Base-by-base conservation (phyloP, 2,113 vertebrate genomes). In the Microtus montanus region DNA sequence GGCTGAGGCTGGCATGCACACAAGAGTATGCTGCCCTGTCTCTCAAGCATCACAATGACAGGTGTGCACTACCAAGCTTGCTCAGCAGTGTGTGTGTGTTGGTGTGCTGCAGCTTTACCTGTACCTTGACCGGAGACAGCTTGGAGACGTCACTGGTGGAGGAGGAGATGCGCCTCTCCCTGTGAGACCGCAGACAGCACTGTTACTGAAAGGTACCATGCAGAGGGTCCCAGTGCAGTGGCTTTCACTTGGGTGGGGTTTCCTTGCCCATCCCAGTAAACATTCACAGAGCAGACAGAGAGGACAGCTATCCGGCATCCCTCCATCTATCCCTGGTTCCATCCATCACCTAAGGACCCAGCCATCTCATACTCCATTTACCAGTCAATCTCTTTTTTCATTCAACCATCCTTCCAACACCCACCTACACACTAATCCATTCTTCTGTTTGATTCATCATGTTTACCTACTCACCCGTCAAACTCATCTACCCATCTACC, bases 111-210 rank as follows among this genome's bases (percentile, higher is more conserved):
- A 35, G 58, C 35, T 7, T 90, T 98, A 98, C 98, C 98, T 98
- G 98, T 47, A 47, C 96, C 78, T 97, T 73, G 87, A 95, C 66
- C 20, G 96, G 75, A 73, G 97, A 83, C 2, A 98, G 64, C 14
- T 58, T 77, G 73, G 97, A 96, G 61, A 98, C 90, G 2, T 98
- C 98, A 7, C 97, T 95, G 5, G 98, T 54, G 0, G 98, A 98
- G 54, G 97, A 97, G 64, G 98, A 98, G 54, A 10, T 95, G 79
- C 96, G 97, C 87, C 98, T 98, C 92, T 95, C 98, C 80, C 98
- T 98, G 98, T 0, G 85, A 83, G 41, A 82, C 68, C 44, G 96
- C 44, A 95, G 92, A 92, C 15, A 1, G 1, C 12, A 0, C 41
- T 13, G 5, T 96, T 52, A 94, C 61, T 8, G 4, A 83, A 8